These are phyloP conservation scores for Pilophorus perplexus DNA, from an alignment of 2,888 invertebrate species.

Conservation along the genomic window DNA sequence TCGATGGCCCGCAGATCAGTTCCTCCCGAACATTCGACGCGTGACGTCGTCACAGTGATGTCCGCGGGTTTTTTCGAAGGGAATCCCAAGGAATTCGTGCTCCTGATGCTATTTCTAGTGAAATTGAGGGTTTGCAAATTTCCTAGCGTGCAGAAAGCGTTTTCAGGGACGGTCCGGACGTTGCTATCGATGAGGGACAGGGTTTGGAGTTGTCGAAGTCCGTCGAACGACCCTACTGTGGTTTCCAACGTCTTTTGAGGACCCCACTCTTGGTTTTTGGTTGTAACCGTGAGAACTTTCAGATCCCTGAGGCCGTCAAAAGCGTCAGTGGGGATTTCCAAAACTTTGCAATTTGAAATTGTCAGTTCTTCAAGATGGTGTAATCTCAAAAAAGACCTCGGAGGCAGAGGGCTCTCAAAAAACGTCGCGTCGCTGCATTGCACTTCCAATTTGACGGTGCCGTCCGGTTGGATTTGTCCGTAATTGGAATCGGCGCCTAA, in stretches of 20 bases:
- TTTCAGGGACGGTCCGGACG: constrained; percentile 74
- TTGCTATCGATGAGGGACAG: constrained; percentile 82
- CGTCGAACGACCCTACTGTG: constrained; percentile 67
- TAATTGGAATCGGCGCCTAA: constrained; percentile 64
- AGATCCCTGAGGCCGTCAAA: constrained; percentile 78
- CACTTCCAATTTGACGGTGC: constrained; percentile 69
- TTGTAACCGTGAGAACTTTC: constrained; percentile 73
- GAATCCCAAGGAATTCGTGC: constrained; percentile 73
- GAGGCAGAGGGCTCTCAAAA: constrained; percentile 73
- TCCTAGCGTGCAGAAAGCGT: constrained; percentile 73
- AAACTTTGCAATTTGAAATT: constrained; percentile 75
- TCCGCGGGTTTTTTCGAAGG: constrained; percentile 51
- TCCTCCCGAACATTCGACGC: constrained; percentile 59
- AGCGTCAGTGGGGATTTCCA: constrained; percentile 70
- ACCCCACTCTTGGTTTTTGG: constrained; percentile 77
- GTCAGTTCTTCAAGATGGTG: constrained; percentile 71
- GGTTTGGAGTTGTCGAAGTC: constrained; percentile 73
- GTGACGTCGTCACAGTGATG: constrained; percentile 46
- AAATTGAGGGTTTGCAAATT: constrained; percentile 80
- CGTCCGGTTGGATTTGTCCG: constrained; percentile 63
- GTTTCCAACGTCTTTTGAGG: constrained; percentile 71
- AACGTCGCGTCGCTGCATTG: constrained; percentile 74
- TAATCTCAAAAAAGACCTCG: constrained; percentile 69
- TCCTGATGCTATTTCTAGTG: constrained; percentile 77
- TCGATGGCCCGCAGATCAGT: constrained; percentile 74